Percentiles rank a stretch among this genome's conserved stretches.
Evolutionary conservation across 2,797 vertebrate species (phyloP).

Genomic region (Synaphobranchus kaupii): DNA sequence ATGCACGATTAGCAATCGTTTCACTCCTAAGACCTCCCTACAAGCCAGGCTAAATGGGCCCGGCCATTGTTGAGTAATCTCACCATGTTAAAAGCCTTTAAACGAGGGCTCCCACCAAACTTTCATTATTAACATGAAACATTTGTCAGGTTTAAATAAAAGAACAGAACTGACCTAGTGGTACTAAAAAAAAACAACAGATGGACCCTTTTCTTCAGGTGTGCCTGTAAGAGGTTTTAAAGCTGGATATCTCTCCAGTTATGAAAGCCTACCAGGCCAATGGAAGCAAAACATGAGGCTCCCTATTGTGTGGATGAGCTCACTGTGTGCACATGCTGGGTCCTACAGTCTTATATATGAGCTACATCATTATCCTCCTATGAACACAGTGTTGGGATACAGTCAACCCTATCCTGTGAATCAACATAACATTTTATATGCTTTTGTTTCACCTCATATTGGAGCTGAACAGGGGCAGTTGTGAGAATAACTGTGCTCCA

Average conservation of each 20-base stretch:
- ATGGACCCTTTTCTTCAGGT: neutral
- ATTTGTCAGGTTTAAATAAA: neutral
- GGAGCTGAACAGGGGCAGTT: neutral
- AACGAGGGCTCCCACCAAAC: neutral
- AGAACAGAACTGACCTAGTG: neutral
- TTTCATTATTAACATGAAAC: neutral
- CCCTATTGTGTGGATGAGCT: neutral
- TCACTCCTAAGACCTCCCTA: slow-evolving; percentile 64
- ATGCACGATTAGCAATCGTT: slow-evolving; percentile 75
- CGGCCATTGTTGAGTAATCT: slow-evolving; percentile 38
- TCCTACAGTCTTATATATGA: neutral
- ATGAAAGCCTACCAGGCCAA: neutral
- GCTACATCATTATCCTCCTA: neutral
- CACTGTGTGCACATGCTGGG: neutral
- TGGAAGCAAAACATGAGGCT: neutral
- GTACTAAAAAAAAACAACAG: neutral
- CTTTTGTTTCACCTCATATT: neutral
- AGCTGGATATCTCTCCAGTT: neutral
- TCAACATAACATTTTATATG: neutral
- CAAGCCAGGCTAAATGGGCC: slow-evolving; percentile 53
- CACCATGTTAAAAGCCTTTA: neutral
- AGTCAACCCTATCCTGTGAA: neutral
- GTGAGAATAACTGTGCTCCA: neutral
- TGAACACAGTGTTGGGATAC: neutral
- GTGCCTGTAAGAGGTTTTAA: neutral